phyloP scores from a whole-genome alignment of 1,140 invertebrate species.

The Leptinotarsa lineolata region DNA sequence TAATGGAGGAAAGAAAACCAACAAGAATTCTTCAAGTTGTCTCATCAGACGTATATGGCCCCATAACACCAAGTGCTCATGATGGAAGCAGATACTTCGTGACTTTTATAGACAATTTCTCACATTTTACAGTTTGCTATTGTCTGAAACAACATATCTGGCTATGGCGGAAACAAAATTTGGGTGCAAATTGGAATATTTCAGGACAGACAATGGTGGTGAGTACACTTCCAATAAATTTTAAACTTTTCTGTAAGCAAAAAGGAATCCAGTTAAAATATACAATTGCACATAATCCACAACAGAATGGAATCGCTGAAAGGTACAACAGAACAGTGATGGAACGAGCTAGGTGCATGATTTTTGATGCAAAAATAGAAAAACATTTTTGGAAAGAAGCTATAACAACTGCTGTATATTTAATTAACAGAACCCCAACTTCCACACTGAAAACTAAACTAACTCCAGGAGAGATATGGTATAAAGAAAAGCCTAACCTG shows the following conservation, averaged over 20 bases:
- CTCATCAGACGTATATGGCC: constrained; percentile 53
- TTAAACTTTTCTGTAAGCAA: constrained; percentile 33
- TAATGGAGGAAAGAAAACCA: constrained; percentile 19
- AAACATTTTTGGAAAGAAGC: constrained; percentile 25
- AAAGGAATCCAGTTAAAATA: constrained; percentile 19
- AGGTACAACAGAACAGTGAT: constrained; percentile 30
- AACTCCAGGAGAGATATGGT: neutral
- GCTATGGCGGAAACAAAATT: constrained; percentile 1
- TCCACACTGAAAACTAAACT: neutral
- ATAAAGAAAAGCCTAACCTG: neutral
- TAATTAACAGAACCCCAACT: constrained; percentile 23
- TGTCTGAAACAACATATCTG: constrained; percentile 22
- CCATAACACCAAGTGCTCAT: constrained; percentile 45
- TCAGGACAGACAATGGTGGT: constrained; percentile 32
- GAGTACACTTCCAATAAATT: constrained; percentile 44
- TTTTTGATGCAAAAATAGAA: constrained; percentile 18
- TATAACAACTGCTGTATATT: constrained; percentile 26
- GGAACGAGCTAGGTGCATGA: constrained; percentile 26
- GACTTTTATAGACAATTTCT: constrained; percentile 52
- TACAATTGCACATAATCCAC: constrained; percentile 17
- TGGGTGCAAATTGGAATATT: constrained; percentile 16
- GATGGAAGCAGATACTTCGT: constrained; percentile 53
- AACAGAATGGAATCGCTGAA: constrained; percentile 31
- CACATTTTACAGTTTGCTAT: constrained; percentile 12
- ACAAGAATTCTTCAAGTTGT: constrained; percentile 46